Base-by-base conservation (phyloP, 2,797 vertebrate species). In the Sebastes vulpes region DNA sequence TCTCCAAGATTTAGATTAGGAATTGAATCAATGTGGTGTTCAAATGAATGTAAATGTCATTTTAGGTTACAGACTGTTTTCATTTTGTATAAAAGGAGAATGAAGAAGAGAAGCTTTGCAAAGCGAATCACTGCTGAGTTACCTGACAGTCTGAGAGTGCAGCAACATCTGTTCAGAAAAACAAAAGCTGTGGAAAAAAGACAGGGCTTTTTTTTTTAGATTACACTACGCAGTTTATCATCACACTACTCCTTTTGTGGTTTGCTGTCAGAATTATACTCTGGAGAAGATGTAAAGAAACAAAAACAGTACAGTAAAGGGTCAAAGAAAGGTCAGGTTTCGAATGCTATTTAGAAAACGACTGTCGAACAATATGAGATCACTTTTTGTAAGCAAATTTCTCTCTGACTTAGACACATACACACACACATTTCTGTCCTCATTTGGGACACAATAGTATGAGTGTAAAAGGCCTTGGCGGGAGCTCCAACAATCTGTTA, bases 151-250 rank as follows among this genome's bases (percentile, higher is more conserved):
- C 83, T 3, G 12, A 69, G 73, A 76, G 64, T 68, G 52, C 63
- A 18, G 56, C 74, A 81, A 88, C 92, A 93, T 95, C 83, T 94
- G 93, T 85, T 90, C 82, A 90, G 89, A 94, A 93, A 95, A 95
- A 95, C 88, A 89, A 89, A 85, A 89, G 66, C 61, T 59, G n/a
- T 72, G 82, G 83, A 81, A 82, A 84, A 84, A 83, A 69, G 85
- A 92, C 90, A 77, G 65, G 66, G 77, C 91, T 88, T 86, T 81
- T 57, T 25, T 42, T 74, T 81, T 18, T 46, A 86, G 89, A 93
- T 88, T 91, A 79, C 66, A 69, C 71, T 66, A 87, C 80, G 91
- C 88, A 70, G 83, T 32, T 20, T 66, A 83, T 91, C 78, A 90
- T 77, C 66, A 72, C 74, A 80, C 87, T 88, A 74, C 73, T 91